These are phyloP conservation scores for Polietes domitor DNA, from an alignment of 2,888 invertebrate species.

Conservation along the genomic window DNA sequence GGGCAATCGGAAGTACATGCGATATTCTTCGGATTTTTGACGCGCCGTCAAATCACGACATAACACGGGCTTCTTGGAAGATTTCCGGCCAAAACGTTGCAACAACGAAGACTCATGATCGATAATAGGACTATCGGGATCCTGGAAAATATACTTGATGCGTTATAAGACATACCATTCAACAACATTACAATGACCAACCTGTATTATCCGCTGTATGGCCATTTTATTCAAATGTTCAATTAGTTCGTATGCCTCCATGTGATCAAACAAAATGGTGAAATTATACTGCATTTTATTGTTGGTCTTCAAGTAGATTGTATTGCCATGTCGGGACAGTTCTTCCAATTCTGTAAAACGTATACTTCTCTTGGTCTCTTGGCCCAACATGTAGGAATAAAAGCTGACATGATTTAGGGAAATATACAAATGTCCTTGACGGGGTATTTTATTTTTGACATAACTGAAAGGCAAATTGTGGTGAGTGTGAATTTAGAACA, in stretches of 20 bases:
- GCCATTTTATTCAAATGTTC: conserved; percentile 98
- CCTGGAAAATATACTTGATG: conserved; percentile 80
- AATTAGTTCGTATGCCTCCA: conserved; percentile 95
- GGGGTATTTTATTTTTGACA: conserved; percentile 94
- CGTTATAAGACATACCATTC: not conserved
- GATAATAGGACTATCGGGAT: conserved; percentile 94
- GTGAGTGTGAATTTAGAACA: not conserved
- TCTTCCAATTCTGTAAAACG: conserved; percentile 89
- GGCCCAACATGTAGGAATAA: conserved; percentile 96
- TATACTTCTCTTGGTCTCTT: conserved; percentile 92
- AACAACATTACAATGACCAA: conserved; percentile 40
- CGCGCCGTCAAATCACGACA: conserved; percentile 97
- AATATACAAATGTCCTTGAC: conserved; percentile 99
- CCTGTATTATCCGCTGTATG: conserved; percentile 88
- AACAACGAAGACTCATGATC: conserved; percentile 93
- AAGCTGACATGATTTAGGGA: conserved; percentile 98
- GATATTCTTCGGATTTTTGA: conserved; percentile 95
- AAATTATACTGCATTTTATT: conserved; percentile 92
- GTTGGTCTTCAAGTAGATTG: conserved; percentile 91
- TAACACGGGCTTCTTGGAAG: conserved; percentile 94
- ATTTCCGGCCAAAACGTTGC: conserved; percentile 91
- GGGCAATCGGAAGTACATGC: conserved; percentile 92
- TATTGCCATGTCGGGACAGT: conserved; percentile 89
- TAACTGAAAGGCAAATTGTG: conserved; percentile 84
- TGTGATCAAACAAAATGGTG: conserved; percentile 93